Evolutionary conservation across 2,113 vertebrate genomes (phyloP), one percentile per base, ranked within the genome.

Genomic region (Sakesphorus luctuosus): DNA sequence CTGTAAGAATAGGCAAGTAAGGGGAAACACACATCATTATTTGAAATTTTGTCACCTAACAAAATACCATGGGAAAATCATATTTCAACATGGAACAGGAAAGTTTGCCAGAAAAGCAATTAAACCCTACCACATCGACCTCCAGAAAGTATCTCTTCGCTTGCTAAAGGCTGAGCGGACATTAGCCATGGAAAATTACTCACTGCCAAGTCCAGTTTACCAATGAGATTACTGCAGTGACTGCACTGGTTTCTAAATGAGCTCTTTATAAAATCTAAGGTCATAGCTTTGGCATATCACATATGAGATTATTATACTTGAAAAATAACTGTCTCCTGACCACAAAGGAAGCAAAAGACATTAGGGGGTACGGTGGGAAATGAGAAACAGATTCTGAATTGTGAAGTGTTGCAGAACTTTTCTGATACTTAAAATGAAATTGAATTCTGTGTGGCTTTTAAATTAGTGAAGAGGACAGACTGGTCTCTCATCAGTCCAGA

Each of bases 1-100:
- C 99, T 99, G 94, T 52, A 68, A 72, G 72, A 67, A 40, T 50
- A 31, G 40, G 6, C 43, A 28, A 50, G 19, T 17, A 25, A 21
- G 31, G 23, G 23, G 6, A 83, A 87, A 55, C 14, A 50, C 10
- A 66, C 4, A 0, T 21, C 43, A 81, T 65, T 83, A 52, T 25
- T 49, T 84, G n/a, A 66, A 68, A 50, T 29, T 2, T 2, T 18
- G 31, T 68, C n/a, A 79, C 53, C 28, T 63, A 52, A 59, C 35
- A 69, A 87, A 77, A 35, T n/a, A 52, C 28, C 21, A 33, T 6
- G 13, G 66, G 67, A 81, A 90, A 86, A 53, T 52, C 0, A 3
- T 55, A 35, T 69, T 89, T 52, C 62, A 62, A 62, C 31, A 46
- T 1, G 4, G 21, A 93, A 58, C 19, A 44, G 38, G 29, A 84